Conservation (phyloP, 2,797 vertebrate genomes). For the Valencia hispanica region DNA sequence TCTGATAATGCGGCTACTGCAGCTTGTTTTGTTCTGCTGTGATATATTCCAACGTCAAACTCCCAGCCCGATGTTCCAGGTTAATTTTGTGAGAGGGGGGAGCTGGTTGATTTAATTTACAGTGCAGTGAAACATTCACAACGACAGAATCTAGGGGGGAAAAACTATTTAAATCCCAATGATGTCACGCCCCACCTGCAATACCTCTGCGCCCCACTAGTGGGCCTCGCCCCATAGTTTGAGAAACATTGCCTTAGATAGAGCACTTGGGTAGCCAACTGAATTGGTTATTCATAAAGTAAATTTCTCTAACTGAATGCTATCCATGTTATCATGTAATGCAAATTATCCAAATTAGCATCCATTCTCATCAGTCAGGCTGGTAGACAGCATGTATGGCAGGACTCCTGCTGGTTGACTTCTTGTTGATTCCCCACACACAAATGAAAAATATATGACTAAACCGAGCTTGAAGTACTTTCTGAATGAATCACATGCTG, state of each 20-base stretch:
- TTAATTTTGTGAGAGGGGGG: too few species aligned
- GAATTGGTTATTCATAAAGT: background rate
- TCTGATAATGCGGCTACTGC: too few species aligned
- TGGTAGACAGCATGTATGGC: slow-evolving; percentile 10
- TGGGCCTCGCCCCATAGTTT: too few species aligned
- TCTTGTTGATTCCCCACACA: slow-evolving; percentile 11
- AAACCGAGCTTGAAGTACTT: slow-evolving; percentile 2
- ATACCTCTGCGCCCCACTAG: too few species aligned
- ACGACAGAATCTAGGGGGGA: too few species aligned
- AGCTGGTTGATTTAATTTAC: too few species aligned
- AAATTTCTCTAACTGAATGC: background rate
- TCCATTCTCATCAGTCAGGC: slow-evolving; percentile 9
- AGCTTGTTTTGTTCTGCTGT: too few species aligned
- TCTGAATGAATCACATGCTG: slow-evolving; percentile 7
- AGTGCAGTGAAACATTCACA: too few species aligned
- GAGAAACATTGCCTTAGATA: background rate
- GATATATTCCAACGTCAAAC: too few species aligned
- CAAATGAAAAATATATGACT: slow-evolving; percentile 7
- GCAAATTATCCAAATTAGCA: slow-evolving; percentile 7
- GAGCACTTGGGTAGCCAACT: background rate
- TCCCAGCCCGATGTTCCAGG: too few species aligned
- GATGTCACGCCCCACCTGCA: too few species aligned
- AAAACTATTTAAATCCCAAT: too few species aligned
- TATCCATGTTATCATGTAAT: background rate
- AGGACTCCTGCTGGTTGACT: slow-evolving; percentile 15